Evolutionary conservation across 2,888 invertebrate genomes (phyloP).

Genomic region (Theretra japonica): DNA sequence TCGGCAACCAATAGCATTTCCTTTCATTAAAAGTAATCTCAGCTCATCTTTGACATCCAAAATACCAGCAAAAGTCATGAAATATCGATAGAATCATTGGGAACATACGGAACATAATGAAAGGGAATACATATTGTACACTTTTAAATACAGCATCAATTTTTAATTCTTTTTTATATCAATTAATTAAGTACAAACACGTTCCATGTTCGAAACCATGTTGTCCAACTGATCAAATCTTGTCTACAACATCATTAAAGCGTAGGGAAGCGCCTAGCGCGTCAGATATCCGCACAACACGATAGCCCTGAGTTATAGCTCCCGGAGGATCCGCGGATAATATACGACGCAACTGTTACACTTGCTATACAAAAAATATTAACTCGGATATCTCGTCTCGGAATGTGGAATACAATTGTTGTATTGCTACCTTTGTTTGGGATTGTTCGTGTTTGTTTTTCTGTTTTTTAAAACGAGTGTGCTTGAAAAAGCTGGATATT

Average conservation of each 20-base stretch:
- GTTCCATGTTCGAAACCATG: neutral
- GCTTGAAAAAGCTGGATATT: no score
- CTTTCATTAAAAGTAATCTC: no score
- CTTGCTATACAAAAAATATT: slow-evolving; percentile 22
- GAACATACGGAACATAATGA: no score
- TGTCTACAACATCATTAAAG: slow-evolving; percentile 23
- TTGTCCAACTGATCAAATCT: neutral
- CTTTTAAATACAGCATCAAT: no score
- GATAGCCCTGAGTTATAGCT: slow-evolving; percentile 35
- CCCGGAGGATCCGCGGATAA: slow-evolving; percentile 33
- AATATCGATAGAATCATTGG: no score
- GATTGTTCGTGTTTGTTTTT: neutral
- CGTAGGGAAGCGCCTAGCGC: slow-evolving; percentile 6
- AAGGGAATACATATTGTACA: no score
- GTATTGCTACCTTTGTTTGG: neutral
- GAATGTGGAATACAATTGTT: neutral
- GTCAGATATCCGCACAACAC: slow-evolving; percentile 12
- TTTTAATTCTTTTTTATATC: no score
- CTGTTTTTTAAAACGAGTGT: no score
- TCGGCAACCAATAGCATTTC: no score
- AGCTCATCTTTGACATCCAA: no score
- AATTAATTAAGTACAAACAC: neutral
- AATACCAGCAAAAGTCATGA: no score
- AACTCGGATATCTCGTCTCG: neutral
- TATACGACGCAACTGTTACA: slow-evolving; percentile 32